Evolutionary conservation across 2,888 invertebrate species (phyloP).

Genomic region (Dascillus cervinus): DNA sequence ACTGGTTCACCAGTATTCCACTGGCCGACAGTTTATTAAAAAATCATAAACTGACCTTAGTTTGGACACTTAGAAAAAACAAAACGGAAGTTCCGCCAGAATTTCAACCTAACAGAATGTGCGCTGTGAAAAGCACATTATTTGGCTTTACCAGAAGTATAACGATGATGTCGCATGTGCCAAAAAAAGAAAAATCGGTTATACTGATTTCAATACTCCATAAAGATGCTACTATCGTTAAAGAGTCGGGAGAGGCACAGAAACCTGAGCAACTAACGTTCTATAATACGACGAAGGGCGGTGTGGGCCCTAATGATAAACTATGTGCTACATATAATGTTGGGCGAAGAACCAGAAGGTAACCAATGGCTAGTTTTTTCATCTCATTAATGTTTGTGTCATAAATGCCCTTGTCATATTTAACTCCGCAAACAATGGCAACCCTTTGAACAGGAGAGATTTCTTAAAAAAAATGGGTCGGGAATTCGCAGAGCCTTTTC

Average conservation of each 20-base stretch:
- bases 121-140: too few species aligned
- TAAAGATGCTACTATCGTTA: conserved; percentile 8
- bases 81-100: too few species aligned
- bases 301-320: conserved; percentile 6
- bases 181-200: too few species aligned
- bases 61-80: too few species aligned
- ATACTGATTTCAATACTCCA: too few species aligned
- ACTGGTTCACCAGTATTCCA: too few species aligned
- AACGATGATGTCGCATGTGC: too few species aligned
- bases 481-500: conserved; percentile 12
- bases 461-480: conserved; percentile 13
- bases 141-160: too few species aligned
- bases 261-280: conserved; percentile 10
- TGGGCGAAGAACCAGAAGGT: conserved; percentile 4
- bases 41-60: too few species aligned
- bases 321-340: conserved; percentile 6
- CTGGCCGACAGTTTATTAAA: too few species aligned
- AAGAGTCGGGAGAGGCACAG: conserved; percentile 9
- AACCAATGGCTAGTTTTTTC: conserved; percentile 13
- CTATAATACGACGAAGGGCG: conserved; percentile 10
- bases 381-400: conserved; percentile 13
- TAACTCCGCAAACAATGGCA: conserved; percentile 11
- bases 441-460: conserved; percentile 10
- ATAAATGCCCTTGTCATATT: conserved; percentile 14
- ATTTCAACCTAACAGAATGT: too few species aligned